A percentile compares a stretch with the other conserved stretches of the same genome.
These are phyloP conservation scores for Cryptotermes secundus DNA, from an alignment of 1,140 invertebrate species.

Conservation along the genomic window DNA sequence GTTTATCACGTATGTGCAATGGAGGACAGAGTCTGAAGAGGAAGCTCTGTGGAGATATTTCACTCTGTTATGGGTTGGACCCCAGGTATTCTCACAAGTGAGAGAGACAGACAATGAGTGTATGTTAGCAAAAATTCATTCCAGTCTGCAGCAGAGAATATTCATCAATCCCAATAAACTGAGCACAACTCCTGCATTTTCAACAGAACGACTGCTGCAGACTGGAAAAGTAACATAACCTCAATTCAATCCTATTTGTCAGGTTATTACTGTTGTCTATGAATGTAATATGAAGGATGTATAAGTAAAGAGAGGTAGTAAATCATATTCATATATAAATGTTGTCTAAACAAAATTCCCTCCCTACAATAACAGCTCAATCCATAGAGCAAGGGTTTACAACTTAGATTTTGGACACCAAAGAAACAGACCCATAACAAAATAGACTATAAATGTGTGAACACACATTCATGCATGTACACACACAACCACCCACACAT, in stretches of 20 bases:
- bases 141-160: slow-evolving; percentile 32
- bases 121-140: slow-evolving; percentile 27
- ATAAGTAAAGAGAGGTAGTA: too few species aligned
- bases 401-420: background rate
- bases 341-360: background rate
- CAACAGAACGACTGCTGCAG: slow-evolving; percentile 24
- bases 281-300: too few species aligned
- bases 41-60: slow-evolving; percentile 33
- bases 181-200: background rate
- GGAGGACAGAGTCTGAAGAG: slow-evolving; percentile 35
- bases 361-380: slow-evolving; percentile 1
- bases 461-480: background rate
- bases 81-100: background rate
- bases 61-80: slow-evolving; percentile 8
- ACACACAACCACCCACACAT: background rate
- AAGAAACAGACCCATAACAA: slow-evolving; percentile 16
- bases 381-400: background rate
- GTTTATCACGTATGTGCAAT: slow-evolving; percentile 29
- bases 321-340: too few species aligned
- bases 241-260: background rate
- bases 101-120: background rate
- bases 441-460: background rate
- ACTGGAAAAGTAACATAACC: background rate
- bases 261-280: background rate
- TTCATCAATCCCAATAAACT: background rate